Base-by-base conservation (phyloP, 2,797 vertebrate genomes). In the Ibycter americanus region DNA sequence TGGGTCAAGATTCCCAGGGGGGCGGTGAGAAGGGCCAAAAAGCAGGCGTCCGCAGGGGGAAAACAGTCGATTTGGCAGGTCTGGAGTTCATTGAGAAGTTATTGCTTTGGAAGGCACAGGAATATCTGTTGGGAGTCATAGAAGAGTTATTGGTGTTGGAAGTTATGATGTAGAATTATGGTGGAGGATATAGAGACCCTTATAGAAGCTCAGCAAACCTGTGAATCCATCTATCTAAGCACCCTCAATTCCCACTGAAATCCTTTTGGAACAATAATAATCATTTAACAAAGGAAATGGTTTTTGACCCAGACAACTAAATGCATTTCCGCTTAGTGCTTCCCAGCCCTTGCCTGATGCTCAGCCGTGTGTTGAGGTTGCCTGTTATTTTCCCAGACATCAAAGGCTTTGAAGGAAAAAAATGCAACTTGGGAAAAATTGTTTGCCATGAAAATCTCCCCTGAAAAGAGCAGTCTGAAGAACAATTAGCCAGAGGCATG, bases 21-120 rank as follows among this genome's bases (percentile, higher is more conserved):
- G 19, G 7, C 1, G 4, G 83, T 96, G 95, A 96, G 93, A 92
- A 97, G 97, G 83, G 96, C 96, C 96, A 96, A 97, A 97, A 97
- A 95, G 78, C 95, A 96, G 95, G 89, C 90, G 94, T 97, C 96
- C 89, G 0, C 5, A 0, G 97, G 94, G 96, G 83, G 32, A 94
- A 96, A 97, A 96, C 97, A 97, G 94, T 96, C 83, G 63, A 96
- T 97, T 97, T 97, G 97, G 97, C 97, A 97, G 93, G 86, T 97
- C 97, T 96, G 95, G 96, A 97, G 97, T 97, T 97, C 94, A 93
- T 96, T 96, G 97, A 95, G 95, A 96, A 97, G 95, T 97, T 97
- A 97, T 97, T 97, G 94, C 96, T 97, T 96, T 97, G 96, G 95
- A 97, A 96, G 95, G 97, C 95, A 96, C 90, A 92, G 80, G 88